Base-by-base conservation (phyloP, 2,888 invertebrate species). In the Diplolepis rosae region DNA sequence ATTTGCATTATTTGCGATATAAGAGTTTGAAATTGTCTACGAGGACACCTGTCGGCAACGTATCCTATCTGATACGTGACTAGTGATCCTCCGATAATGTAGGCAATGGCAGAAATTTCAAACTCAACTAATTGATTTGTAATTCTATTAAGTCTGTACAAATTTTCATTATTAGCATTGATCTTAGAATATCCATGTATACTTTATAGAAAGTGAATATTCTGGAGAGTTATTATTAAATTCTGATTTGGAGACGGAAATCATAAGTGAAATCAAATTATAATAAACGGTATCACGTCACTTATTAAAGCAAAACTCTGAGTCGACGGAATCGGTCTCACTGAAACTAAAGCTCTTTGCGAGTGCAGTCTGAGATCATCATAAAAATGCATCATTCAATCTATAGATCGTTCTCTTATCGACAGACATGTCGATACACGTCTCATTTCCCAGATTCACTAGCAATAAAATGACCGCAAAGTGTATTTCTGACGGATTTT, bases 141-240 rank as follows among this genome's bases (percentile, higher is more conserved):
- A 54, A 54, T 54, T n/a, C n/a, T 54, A 54, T 28, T 28, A 54
- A 28, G 30, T 54, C n/a, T 28, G 28, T 27, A 13, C 7, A 15
- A 0, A 30, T 54, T 54, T 30, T 54, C 30, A 54, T 54, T 54
- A 30, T 30, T 54, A 27, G 28, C 30, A 54, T 54, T 56, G 11
- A 9, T 28, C 15, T 18, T 54, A 54, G 32, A 32, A 32, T 56
- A 18, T 30, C 18, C n/a, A n/a, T n/a, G n/a, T 56, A 13, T 13
- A 56, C 56, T 56, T 35, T 32, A 30, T 32, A 30, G 56, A 32
- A 56, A 56, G 35, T 22, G 22, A 4, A 11, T 56, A 22, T 56
- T 56, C 32, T 30, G 7, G 30, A 30, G 35, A 45, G n/a, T n/a
- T 18, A 1, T 18, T 45, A 45, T 45, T 45, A 9, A 18, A 18